A percentile compares a stretch with the other conserved stretches of the same genome.
phyloP scores from a whole-genome alignment of 1,140 invertebrate species.

The Zaprionus kolodkinae region DNA sequence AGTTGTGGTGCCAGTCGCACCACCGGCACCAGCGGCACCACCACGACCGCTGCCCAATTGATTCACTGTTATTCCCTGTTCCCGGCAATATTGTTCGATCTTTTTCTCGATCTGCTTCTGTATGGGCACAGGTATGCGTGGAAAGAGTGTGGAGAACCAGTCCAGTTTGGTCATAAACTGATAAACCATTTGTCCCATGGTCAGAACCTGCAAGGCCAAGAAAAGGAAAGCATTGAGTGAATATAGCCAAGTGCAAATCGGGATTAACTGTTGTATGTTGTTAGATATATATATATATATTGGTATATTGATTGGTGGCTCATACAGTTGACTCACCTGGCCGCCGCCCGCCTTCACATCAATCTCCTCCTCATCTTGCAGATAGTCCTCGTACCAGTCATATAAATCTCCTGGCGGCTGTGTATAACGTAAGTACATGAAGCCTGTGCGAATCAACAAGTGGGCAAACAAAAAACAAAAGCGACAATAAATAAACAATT shows the following conservation, averaged over 20 bases:
- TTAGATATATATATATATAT: not conserved
- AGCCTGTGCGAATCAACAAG: constrained; percentile 83
- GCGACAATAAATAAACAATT: constrained; percentile 8
- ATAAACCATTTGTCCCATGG: constrained; percentile 96
- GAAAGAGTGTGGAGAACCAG: constrained; percentile 99
- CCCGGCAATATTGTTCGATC: constrained; percentile 85
- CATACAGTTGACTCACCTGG: constrained; percentile 86
- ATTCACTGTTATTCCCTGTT: constrained; percentile 66
- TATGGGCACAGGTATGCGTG: constrained; percentile 99
- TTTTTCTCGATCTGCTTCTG: constrained; percentile 95
- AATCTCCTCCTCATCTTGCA: constrained; percentile 98
- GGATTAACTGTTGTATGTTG: not conserved
- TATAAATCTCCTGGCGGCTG: constrained; percentile 97
- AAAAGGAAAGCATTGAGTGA: not conserved
- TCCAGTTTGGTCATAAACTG: constrained; percentile 98
- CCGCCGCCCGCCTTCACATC: constrained; percentile 99
- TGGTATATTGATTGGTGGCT: constrained; percentile 64
- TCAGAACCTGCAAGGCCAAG: constrained; percentile 87
- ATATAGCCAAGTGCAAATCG: not conserved
- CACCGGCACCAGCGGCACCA: constrained; percentile 6
- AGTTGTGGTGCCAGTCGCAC: not conserved
- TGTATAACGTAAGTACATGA: constrained; percentile 94
- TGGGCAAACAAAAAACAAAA: not conserved
- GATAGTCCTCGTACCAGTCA: constrained; percentile 98
- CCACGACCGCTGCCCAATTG: constrained; percentile 66